Evolutionary conservation across 2,113 vertebrate genomes (phyloP), one percentile per base, ranked within the genome.

Genomic region (Lepisosteus osseus): DNA sequence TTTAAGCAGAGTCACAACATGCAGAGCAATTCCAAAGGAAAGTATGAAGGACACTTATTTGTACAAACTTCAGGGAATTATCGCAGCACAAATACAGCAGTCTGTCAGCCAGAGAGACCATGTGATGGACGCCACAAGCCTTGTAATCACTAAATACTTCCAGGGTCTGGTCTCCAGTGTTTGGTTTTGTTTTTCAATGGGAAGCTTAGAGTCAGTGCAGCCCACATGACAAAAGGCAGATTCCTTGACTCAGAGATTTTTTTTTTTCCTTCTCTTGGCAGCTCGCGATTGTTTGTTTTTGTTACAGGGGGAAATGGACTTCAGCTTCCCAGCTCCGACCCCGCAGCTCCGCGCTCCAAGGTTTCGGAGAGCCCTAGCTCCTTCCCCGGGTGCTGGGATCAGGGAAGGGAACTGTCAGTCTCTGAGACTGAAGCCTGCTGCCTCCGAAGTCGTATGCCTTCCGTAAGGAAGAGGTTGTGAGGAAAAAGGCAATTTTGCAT

Each of bases 1-100:
- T 85, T 85, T 89, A 88, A 90, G 90, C 87, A 86, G 84, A 79
- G 77, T 78, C 83, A 83, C 75, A 85, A 86, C 85, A 90, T 90
- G 88, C 81, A 85, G 68, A 85, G 65, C 74, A 54, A 61, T 29
- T 29, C 29, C 29, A 82, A 77, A 1, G 61, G 57, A 76, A 77
- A 73, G 71, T 82, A 87, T 64, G 78, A 83, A 79, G 80, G 72
- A 77, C 73, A 77, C 87, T 88, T 82, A 87, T 86, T 83, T 86
- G 80, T 79, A 82, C 77, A 73, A 84, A 84, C 7, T 59, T 11
- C n/a, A 59, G 11, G 4, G 56, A 13, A 83, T 86, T 65, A 87
- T 83, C 83, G 73, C 76, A 54, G 67, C 54, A 47, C 65, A 61
- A 66, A 67, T 61, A 17, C 43, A 59, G 45, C 71, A 78, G 62